These are phyloP conservation scores for Axinella damicornis DNA, from an alignment of 37 sponge, comb jelly and placozoan genomes.

Conservation along the genomic window DNA sequence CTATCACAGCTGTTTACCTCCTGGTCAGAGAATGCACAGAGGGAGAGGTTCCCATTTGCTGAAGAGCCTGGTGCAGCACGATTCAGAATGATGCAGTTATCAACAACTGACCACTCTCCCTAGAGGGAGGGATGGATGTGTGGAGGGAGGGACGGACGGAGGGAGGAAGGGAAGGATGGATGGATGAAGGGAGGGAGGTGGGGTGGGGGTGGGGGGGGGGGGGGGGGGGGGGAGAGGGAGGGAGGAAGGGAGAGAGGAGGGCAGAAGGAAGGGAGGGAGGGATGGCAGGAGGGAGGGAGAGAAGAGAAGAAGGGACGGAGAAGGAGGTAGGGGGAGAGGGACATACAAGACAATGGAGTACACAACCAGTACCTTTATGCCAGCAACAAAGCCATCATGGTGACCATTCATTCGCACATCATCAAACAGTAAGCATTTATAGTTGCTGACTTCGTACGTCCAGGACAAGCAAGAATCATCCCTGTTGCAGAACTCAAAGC, in stretches of 20 bases:
- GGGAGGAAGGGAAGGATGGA: no score
- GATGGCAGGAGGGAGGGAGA: no score
- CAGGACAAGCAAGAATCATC: neutral
- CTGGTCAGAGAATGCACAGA: constrained; percentile 12
- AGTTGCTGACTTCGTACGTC: neutral
- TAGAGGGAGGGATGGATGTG: neutral
- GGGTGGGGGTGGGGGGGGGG: no score
- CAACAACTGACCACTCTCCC: neutral
- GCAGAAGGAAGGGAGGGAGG: no score
- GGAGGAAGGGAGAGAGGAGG: no score
- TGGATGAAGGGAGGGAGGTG: no score
- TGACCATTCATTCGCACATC: constrained; percentile 21
- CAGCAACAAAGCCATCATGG: neutral
- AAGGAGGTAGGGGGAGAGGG: no score
- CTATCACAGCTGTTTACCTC: neutral
- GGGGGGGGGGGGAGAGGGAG: no score
- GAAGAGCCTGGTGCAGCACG: neutral
- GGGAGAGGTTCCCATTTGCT: constrained; percentile 14
- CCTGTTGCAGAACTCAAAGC: no score
- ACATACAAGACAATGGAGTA: no score
- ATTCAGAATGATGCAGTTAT: constrained; percentile 3
- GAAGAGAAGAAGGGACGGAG: no score
- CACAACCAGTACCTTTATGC: constrained; percentile 3
- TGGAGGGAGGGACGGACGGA: no score
- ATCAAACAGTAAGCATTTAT: neutral